These are phyloP conservation scores for Eupithecia dodoneata DNA, from an alignment of 2,888 invertebrate species.

Conservation along the genomic window DNA sequence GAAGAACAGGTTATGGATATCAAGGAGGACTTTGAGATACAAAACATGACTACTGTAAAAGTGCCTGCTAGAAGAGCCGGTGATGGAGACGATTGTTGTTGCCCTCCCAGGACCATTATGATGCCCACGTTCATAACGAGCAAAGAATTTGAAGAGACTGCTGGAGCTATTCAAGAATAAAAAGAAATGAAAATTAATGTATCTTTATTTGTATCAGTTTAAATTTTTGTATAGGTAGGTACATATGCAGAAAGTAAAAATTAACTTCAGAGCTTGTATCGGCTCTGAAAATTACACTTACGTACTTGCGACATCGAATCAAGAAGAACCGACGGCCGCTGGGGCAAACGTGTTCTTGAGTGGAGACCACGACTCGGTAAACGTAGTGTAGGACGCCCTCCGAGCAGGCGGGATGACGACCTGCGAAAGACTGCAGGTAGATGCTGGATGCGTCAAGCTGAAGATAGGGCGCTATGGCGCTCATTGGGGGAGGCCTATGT, in stretches of 20 bases:
- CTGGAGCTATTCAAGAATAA: constrained; percentile 46
- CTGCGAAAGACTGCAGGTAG: too few relatives aligned
- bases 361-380: too few relatives aligned
- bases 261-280: too few relatives aligned
- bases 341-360: too few relatives aligned
- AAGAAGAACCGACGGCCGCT: too few relatives aligned
- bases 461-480: too few relatives aligned
- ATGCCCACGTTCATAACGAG: constrained; percentile 68
- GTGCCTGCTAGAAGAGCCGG: not conserved
- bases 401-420: too few relatives aligned
- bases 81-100: constrained; percentile 56
- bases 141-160: constrained; percentile 50
- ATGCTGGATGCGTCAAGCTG: too few relatives aligned
- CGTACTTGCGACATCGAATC: too few relatives aligned
- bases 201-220: not conserved
- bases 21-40: constrained; percentile 38
- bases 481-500: too few relatives aligned
- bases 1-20: constrained; percentile 44
- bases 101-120: constrained; percentile 55
- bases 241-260: too few relatives aligned
- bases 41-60: not conserved
- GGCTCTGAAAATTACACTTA: not conserved
- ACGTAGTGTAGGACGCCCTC: too few relatives aligned
- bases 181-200: not conserved
- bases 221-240: not conserved